Percentiles rank a stretch among this genome's conserved stretches.
Conservation (phyloP, 2,797 vertebrate species). For the Bradypodion pumilum region DNA sequence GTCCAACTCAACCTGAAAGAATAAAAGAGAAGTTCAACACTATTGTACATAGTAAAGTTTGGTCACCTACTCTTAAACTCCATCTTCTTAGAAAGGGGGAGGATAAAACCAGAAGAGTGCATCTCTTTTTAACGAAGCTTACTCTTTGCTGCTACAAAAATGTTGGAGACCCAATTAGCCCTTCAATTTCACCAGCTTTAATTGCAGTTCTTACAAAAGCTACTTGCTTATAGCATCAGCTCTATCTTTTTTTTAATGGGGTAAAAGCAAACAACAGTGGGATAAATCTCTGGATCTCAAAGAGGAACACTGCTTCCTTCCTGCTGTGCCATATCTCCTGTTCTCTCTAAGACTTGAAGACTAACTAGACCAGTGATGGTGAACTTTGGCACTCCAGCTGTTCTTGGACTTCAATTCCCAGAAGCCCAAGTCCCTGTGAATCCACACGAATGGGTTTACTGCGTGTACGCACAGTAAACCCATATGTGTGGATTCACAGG, state of each 20-base stretch:
- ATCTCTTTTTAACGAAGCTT: neutral
- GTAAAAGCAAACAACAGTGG: neutral
- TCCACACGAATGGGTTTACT: too few species aligned
- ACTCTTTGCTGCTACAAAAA: neutral
- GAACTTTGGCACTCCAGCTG: too few species aligned
- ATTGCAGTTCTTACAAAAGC: neutral
- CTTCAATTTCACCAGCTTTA: neutral
- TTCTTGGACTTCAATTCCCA: too few species aligned
- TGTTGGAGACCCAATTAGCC: neutral
- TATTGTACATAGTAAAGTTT: neutral
- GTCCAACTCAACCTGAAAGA: slow-evolving; percentile 88
- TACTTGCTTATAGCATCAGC: neutral
- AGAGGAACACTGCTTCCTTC: neutral
- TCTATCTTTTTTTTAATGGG: neutral
- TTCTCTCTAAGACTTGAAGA: neutral
- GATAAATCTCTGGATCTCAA: neutral
- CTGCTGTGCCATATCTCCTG: neutral
- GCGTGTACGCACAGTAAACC: too few species aligned
- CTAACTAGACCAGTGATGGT: neutral
- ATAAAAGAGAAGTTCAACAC: neutral
- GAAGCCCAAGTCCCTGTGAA: too few species aligned
- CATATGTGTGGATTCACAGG: too few species aligned
- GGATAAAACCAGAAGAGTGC: neutral
- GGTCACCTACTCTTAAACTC: neutral
- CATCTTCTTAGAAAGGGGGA: neutral